A percentile compares a stretch with the other conserved stretches of the same genome.
These are phyloP conservation scores for Hypomecis punctinalis DNA, from an alignment of 2,888 invertebrate species.

Conservation along the genomic window DNA sequence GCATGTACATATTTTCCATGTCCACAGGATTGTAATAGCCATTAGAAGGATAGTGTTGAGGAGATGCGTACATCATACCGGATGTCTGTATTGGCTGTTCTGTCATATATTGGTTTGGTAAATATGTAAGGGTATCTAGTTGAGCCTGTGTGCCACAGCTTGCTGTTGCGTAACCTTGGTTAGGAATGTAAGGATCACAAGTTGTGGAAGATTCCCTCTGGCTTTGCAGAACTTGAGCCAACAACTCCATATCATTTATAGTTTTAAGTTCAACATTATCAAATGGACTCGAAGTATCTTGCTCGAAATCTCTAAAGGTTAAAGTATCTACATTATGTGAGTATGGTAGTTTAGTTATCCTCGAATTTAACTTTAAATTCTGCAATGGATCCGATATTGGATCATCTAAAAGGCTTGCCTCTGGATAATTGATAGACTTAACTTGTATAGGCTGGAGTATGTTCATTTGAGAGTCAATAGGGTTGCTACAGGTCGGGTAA, in stretches of 20 bases:
- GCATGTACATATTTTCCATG: constrained; percentile 68
- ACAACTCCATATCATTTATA: constrained; percentile 95
- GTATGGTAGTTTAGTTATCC: constrained; percentile 64
- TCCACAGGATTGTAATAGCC: constrained; percentile 72
- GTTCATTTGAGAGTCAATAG: constrained; percentile 63
- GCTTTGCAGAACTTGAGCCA: constrained; percentile 90
- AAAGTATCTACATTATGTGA: constrained; percentile 73
- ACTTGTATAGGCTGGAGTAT: constrained; percentile 79
- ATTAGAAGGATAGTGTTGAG: constrained; percentile 68
- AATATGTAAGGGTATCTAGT: constrained; percentile 66
- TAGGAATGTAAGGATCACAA: constrained; percentile 60
- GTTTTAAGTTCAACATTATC: constrained; percentile 97
- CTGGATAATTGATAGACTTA: constrained; percentile 63
- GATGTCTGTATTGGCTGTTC: constrained; percentile 69
- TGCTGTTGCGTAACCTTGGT: constrained; percentile 59
- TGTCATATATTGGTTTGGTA: constrained; percentile 69
- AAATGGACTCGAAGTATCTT: constrained; percentile 96
- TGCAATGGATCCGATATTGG: constrained; percentile 71
- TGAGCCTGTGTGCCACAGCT: constrained; percentile 73
- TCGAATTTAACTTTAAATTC: constrained; percentile 67
- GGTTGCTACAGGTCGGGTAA: constrained; percentile 53
- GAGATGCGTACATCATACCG: constrained; percentile 67
- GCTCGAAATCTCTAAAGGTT: constrained; percentile 93
- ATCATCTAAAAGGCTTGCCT: constrained; percentile 74
- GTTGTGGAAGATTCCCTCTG: constrained; percentile 67